Conservation (phyloP, 2,888 invertebrate genomes). For the Erpobdella octoculata region DNA sequence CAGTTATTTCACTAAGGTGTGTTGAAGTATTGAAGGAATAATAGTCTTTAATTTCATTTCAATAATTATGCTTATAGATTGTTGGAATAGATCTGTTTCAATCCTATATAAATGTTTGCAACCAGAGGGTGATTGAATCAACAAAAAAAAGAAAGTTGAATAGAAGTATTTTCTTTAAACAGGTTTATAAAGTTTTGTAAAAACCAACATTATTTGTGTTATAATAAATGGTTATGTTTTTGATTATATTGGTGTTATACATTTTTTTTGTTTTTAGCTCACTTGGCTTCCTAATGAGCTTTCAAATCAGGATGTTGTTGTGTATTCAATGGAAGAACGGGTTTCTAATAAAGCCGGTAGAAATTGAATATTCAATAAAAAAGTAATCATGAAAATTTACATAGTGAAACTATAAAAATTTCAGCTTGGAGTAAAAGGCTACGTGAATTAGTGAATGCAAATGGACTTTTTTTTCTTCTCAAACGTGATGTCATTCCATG, state of each 20-base stretch:
- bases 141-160: neutral
- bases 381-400: neutral
- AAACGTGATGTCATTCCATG: too few species aligned
- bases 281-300: conserved; percentile 3
- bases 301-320: neutral
- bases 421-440: neutral
- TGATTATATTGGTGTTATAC: neutral
- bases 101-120: neutral
- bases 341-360: neutral
- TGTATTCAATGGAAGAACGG: neutral
- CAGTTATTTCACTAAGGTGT: neutral
- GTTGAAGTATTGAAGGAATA: neutral
- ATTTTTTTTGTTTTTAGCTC: neutral
- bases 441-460: neutral
- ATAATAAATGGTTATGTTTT: neutral
- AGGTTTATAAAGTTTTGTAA: neutral
- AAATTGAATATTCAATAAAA: neutral
- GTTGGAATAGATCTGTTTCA: neutral
- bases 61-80: neutral
- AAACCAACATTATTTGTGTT: too few species aligned
- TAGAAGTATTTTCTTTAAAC: neutral
- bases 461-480: neutral
- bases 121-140: neutral
- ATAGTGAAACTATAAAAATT: neutral
- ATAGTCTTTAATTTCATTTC: too few species aligned